Evolutionary conservation across 2,113 vertebrate genomes (phyloP).

Genomic region (Oryzias woworae): DNA sequence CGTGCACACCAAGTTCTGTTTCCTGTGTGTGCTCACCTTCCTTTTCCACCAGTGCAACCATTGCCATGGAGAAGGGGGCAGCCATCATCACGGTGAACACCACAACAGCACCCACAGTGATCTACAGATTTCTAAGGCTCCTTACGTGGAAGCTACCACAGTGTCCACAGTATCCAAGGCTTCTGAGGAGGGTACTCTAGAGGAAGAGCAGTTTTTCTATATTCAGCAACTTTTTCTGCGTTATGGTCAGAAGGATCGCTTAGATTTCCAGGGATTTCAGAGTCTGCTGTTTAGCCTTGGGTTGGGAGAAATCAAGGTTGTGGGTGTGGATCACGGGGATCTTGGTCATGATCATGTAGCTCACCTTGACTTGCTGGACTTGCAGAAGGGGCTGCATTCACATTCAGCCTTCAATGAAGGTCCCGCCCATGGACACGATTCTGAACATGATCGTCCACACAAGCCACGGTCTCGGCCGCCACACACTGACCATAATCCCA

Average conservation of each 20-base stretch:
- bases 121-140: slow-evolving; percentile 83
- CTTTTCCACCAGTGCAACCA: slow-evolving; percentile 90
- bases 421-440: slow-evolving; percentile 43
- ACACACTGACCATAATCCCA: slow-evolving; percentile 15
- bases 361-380: slow-evolving; percentile 88
- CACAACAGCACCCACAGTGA: slow-evolving; percentile 74
- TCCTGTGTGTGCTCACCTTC: slow-evolving; percentile 96
- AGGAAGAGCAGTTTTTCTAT: slow-evolving; percentile 90
- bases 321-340: slow-evolving; percentile 87
- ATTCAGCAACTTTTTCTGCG: slow-evolving; percentile 91
- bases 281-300: slow-evolving; percentile 90
- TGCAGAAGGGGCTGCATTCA: slow-evolving; percentile 85
- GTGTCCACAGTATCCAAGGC: slow-evolving; percentile 38
- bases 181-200: slow-evolving; percentile 72
- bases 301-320: slow-evolving; percentile 89
- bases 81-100: slow-evolving; percentile 61
- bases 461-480: slow-evolving; percentile 27
- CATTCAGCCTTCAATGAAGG: slow-evolving; percentile 75
- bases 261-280: slow-evolving; percentile 91
- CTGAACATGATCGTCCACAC: slow-evolving; percentile 32
- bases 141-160: slow-evolving; percentile 70
- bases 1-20: slow-evolving; percentile 93
- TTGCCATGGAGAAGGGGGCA: slow-evolving; percentile 82
- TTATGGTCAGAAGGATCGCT: slow-evolving; percentile 87
- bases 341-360: slow-evolving; percentile 94